Conservation (phyloP, 1,140 invertebrate species). For the Bombus sylvicola region DNA sequence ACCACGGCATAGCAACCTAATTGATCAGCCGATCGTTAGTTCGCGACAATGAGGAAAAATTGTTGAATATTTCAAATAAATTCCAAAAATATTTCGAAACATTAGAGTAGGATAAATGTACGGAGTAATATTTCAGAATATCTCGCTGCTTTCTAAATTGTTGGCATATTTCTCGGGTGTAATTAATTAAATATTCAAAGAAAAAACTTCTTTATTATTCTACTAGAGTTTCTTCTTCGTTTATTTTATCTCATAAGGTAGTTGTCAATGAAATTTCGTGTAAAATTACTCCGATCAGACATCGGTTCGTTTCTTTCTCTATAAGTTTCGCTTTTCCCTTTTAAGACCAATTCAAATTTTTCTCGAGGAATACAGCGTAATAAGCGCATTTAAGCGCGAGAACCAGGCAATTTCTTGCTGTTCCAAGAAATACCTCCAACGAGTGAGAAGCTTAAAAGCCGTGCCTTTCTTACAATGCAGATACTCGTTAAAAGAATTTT, state of each 20-base stretch:
- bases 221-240: background rate
- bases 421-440: background rate
- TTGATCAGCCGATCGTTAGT: slow-evolving; percentile 74
- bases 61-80: background rate
- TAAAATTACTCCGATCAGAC: background rate
- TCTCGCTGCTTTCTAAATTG: background rate
- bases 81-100: background rate
- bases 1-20: slow-evolving; percentile 63
- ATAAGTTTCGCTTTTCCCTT: background rate
- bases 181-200: background rate
- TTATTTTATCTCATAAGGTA: background rate
- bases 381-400: slow-evolving; percentile 25
- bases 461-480: slow-evolving; percentile 23
- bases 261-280: background rate
- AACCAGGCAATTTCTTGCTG: slow-evolving; percentile 31
- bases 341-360: background rate
- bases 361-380: slow-evolving; percentile 13
- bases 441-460: slow-evolving; percentile 33
- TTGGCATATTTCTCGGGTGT: too few species aligned
- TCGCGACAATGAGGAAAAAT: too few species aligned
- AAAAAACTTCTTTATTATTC: background rate
- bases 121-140: background rate
- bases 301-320: too few species aligned
- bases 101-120: background rate
- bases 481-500: slow-evolving; percentile 41